Conservation (phyloP, 2,113 vertebrate species). For the Pogonocichla stellata region DNA sequence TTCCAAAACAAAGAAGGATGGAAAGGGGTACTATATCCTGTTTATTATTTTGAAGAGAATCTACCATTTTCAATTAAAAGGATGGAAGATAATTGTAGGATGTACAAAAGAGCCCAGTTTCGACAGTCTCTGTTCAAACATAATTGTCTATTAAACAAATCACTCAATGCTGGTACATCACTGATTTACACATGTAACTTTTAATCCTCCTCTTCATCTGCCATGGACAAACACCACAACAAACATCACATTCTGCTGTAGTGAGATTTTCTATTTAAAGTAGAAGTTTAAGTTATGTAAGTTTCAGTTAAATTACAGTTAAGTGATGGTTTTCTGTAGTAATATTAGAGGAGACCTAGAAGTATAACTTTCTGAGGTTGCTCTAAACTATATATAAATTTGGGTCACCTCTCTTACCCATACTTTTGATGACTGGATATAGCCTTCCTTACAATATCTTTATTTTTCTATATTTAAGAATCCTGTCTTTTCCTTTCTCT, state of each 20-base stretch:
- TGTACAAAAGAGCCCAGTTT: background rate
- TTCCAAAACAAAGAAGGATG: background rate
- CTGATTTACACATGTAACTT: background rate
- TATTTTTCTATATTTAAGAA: background rate
- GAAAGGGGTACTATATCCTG: background rate
- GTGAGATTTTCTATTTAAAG: background rate
- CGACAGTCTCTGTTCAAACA: background rate
- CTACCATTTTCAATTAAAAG: background rate
- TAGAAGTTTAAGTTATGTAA: background rate
- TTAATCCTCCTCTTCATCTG: background rate
- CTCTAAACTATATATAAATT: background rate
- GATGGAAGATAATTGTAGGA: background rate
- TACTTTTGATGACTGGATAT: background rate
- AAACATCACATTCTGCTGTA: background rate
- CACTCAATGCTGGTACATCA: background rate
- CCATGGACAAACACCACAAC: background rate
- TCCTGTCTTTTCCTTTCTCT: background rate
- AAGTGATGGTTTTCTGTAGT: background rate
- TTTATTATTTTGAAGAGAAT: background rate
- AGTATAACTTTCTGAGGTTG: background rate
- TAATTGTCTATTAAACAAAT: background rate
- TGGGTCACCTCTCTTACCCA: background rate
- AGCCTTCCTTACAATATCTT: background rate
- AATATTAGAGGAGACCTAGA: background rate
- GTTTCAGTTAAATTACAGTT: background rate